Evolutionary conservation across 2,888 invertebrate species (phyloP).

Genomic region (Melinopterus prodromus): DNA sequence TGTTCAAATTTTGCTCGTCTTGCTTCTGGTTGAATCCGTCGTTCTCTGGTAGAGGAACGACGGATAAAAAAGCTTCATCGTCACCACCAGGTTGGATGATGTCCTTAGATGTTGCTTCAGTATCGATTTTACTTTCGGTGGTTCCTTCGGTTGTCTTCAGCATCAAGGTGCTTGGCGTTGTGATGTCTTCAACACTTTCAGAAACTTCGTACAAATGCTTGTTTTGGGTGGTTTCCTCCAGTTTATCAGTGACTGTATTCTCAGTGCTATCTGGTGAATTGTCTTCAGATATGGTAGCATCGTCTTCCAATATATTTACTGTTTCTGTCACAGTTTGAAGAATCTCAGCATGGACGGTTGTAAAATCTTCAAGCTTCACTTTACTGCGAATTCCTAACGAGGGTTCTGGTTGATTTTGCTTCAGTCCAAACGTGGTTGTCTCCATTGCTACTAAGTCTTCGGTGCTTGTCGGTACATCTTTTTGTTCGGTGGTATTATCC

Average conservation of each 20-base stretch:
- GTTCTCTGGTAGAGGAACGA: slow-evolving; percentile 43
- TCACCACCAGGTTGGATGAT: slow-evolving; percentile 39
- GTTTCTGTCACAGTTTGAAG: slow-evolving; percentile 49
- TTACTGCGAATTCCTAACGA: slow-evolving; percentile 33
- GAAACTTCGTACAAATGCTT: slow-evolving; percentile 52
- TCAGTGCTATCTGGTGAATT: slow-evolving; percentile 21
- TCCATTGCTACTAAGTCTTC: slow-evolving; percentile 58
- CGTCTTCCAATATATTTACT: slow-evolving; percentile 40
- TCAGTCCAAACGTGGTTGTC: slow-evolving; percentile 52
- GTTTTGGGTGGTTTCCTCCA: slow-evolving; percentile 34
- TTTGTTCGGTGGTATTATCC: slow-evolving; percentile 28
- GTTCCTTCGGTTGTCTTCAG: slow-evolving; percentile 39
- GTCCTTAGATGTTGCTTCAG: slow-evolving; percentile 38
- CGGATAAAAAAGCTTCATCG: slow-evolving; percentile 42
- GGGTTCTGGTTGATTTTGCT: slow-evolving; percentile 12
- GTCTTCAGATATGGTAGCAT: not conserved
- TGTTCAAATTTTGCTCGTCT: slow-evolving; percentile 41
- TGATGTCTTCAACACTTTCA: slow-evolving; percentile 43
- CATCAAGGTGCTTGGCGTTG: slow-evolving; percentile 44
- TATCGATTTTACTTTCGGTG: slow-evolving; percentile 43
- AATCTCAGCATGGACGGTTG: slow-evolving; percentile 49
- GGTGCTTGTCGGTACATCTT: slow-evolving; percentile 50
- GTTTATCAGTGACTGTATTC: slow-evolving; percentile 30
- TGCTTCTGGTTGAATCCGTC: slow-evolving; percentile 38
- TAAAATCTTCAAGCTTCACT: slow-evolving; percentile 34